phyloP scores from a whole-genome alignment of 1,140 invertebrate genomes.

The Manduca sexta region DNA sequence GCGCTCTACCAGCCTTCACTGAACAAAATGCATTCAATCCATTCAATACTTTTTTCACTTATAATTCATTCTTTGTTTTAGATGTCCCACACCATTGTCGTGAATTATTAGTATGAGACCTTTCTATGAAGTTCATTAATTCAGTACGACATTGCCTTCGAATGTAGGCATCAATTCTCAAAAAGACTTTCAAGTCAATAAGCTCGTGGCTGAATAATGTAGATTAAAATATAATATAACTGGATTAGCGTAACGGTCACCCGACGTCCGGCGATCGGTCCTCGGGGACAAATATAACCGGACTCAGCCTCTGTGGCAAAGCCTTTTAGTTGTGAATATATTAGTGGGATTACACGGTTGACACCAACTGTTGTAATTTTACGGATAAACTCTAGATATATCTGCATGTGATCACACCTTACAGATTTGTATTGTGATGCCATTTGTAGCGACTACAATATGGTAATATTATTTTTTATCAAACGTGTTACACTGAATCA shows the following conservation, averaged over 20 bases:
- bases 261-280: conserved; percentile 44
- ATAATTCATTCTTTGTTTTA: neutral
- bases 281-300: conserved; percentile 36
- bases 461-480: too few relatives aligned
- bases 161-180: too few relatives aligned
- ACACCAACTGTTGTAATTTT: conserved; percentile 47
- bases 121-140: too few relatives aligned
- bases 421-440: conserved; percentile 36
- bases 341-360: conserved; percentile 47
- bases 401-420: conserved; percentile 39
- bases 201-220: too few relatives aligned
- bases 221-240: conserved; percentile 23
- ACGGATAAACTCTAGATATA: conserved; percentile 51
- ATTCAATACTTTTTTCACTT: neutral
- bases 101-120: too few relatives aligned
- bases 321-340: conserved; percentile 68
- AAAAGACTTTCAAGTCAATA: too few relatives aligned
- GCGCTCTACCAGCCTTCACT: conserved; percentile 20
- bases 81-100: too few relatives aligned
- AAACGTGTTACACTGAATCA: too few relatives aligned
- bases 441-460: too few relatives aligned
- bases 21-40: conserved; percentile 15
- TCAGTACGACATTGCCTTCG: too few relatives aligned
- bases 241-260: conserved; percentile 30
- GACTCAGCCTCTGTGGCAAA: conserved; percentile 21